phyloP scores from a whole-genome alignment of 2,888 invertebrate species.

The Mythimna loreyi region DNA sequence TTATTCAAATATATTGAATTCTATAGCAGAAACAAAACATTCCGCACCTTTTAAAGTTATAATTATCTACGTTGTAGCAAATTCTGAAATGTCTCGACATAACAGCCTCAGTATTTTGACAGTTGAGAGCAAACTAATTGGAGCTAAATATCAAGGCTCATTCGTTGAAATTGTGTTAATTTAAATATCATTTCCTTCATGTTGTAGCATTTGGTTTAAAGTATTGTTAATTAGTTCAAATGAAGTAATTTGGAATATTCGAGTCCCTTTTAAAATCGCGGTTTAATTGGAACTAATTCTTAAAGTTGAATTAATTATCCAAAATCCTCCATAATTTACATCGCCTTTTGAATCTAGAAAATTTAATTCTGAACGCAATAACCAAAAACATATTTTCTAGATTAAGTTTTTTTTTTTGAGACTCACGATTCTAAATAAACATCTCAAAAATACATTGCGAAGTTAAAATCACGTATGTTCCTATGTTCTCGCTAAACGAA shows the following conservation, averaged over 20 bases:
- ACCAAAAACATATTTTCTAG: background rate
- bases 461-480: constrained; percentile 70
- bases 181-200: constrained; percentile 63
- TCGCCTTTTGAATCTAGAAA: constrained; percentile 3
- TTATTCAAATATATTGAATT: constrained; percentile 5
- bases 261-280: constrained; percentile 11
- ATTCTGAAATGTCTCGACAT: constrained; percentile 62
- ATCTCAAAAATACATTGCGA: constrained; percentile 55
- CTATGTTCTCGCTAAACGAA: constrained; percentile 71
- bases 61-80: constrained; percentile 18
- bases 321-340: constrained; percentile 31
- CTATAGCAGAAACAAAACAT: constrained; percentile 17
- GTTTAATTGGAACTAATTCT: constrained; percentile 18
- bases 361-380: constrained; percentile 9
- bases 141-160: constrained; percentile 72
- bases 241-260: constrained; percentile 3
- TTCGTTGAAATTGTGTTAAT: constrained; percentile 59
- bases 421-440: constrained; percentile 26
- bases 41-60: constrained; percentile 23
- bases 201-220: constrained; percentile 10
- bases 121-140: constrained; percentile 63
- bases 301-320: constrained; percentile 7
- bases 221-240: constrained; percentile 26
- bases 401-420: constrained; percentile 5
- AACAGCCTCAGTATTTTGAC: constrained; percentile 63